Evolutionary conservation across 1,140 invertebrate genomes (phyloP), one percentile per base, ranked within the genome.

Genomic region (Megalonaias nervosa): DNA sequence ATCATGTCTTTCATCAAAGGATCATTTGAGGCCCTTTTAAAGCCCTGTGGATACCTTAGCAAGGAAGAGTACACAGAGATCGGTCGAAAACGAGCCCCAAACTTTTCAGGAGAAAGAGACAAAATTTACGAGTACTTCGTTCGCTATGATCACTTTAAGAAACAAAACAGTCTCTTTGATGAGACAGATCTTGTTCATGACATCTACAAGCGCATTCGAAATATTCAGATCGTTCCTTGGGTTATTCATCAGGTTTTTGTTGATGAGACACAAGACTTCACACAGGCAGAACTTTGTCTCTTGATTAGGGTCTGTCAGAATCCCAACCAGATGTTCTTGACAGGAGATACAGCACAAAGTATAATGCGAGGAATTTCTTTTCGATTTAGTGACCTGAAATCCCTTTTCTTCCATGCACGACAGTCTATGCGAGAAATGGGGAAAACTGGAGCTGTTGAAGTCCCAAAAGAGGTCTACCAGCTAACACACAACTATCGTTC

Each of bases 1-100:
- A 86, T 88, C 31, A 84, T 82, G 67, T 87, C 86, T 14, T 86
- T 88, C 76, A 86, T 88, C n/a, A 86, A 86, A 62, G 87, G 87
- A 62, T 88, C 87, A n/a, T 82, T 82, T 74, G 83, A 88, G 65
- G 81, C 86, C 2, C 60, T 88, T 23, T 38, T 48, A 4, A 72
- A 65, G 26, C 15, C 67, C 12, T 59, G 72, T n/a, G 87, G 87
- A 21, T 82, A 75, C 61, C 66, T 88, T 14, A 59, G 56, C 1
- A 38, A 75, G 26, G 74, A 84, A 11, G 76, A 86, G 48, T 88
- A 88, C 64, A 31, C 82, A 13, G 31, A 73, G 15, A 48, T 87
- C 21, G 87, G 87, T 16, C 67, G 66, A 17, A 88, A 88, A 74
- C 67, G 78, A 62, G 87, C 87, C 11, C 82, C 85, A 9, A 85